phyloP scores from a whole-genome alignment of 2,888 invertebrate genomes.

The Octodonta nipae region DNA sequence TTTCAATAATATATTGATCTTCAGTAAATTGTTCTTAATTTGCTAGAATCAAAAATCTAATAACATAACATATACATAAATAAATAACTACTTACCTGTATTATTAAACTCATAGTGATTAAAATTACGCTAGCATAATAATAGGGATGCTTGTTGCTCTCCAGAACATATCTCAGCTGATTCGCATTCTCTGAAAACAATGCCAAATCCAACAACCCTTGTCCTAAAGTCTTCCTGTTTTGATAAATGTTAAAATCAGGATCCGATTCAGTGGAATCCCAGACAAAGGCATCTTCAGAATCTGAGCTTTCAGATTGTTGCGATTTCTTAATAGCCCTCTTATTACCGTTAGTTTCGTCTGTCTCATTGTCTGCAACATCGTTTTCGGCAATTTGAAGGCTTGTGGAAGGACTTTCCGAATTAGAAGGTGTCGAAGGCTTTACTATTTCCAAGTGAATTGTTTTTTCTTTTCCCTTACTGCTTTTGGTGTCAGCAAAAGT shows the following conservation, averaged over 20 bases:
- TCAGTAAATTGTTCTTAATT: no score
- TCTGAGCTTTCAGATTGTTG: slow-evolving; percentile 18
- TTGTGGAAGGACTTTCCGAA: neutral
- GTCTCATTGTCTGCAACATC: neutral
- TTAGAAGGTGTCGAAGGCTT: neutral
- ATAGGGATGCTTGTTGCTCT: slow-evolving; percentile 58
- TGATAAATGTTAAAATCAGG: slow-evolving; percentile 78
- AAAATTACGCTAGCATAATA: slow-evolving; percentile 61
- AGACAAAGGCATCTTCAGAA: slow-evolving; percentile 20
- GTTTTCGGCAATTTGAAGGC: neutral
- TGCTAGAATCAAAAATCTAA: no score
- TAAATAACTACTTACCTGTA: slow-evolving; percentile 49
- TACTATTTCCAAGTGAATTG: no score
- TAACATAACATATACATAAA: no score
- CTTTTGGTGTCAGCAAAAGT: slow-evolving; percentile 44
- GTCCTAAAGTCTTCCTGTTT: slow-evolving; percentile 78
- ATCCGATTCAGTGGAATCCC: slow-evolving; percentile 25
- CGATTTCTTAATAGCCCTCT: slow-evolving; percentile 6
- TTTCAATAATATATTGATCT: no score
- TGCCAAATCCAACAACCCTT: slow-evolving; percentile 87
- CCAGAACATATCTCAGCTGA: slow-evolving; percentile 72
- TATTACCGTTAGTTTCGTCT: slow-evolving; percentile 9
- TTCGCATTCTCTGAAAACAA: slow-evolving; percentile 80
- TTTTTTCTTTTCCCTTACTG: slow-evolving; percentile 11
- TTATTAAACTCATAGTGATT: slow-evolving; percentile 59